Conservation (phyloP, 1,140 invertebrate species). For the Hirudo medicinalis region DNA sequence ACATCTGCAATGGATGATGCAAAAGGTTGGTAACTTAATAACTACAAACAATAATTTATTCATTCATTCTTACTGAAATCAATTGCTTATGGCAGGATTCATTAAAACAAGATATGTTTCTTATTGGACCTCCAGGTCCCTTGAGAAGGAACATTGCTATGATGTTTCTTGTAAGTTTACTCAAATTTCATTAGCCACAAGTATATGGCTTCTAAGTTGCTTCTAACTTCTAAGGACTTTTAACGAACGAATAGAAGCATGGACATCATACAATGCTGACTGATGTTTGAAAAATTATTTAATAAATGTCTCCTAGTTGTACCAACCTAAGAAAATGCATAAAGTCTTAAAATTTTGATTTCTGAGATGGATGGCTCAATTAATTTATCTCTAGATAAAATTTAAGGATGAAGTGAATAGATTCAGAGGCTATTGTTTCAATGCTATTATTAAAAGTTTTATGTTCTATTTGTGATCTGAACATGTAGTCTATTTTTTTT, state of each 20-base stretch:
- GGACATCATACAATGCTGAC: background rate
- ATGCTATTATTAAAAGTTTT: no score
- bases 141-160: slow-evolving; percentile 63
- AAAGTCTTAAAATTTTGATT: no score
- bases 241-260: background rate
- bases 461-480: background rate
- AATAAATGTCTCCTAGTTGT: background rate
- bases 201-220: background rate
- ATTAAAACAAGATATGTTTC: slow-evolving; percentile 84
- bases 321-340: no score
- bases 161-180: slow-evolving; percentile 50
- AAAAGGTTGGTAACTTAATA: slow-evolving; percentile 53
- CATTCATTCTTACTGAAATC: background rate
- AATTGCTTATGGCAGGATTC: slow-evolving; percentile 44
- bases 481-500: background rate
- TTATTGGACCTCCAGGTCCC: slow-evolving; percentile 76
- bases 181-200: background rate
- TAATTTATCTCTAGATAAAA: no score
- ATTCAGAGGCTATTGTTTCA: no score
- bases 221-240: background rate
- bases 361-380: no score
- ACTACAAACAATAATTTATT: background rate
- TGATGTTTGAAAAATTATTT: background rate
- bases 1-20: slow-evolving; percentile 82
- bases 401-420: no score